A percentile compares a stretch with the other conserved stretches of the same genome.
Evolutionary conservation across 2,888 invertebrate species (phyloP).

Genomic region (Eumacrocentrus americanus): DNA sequence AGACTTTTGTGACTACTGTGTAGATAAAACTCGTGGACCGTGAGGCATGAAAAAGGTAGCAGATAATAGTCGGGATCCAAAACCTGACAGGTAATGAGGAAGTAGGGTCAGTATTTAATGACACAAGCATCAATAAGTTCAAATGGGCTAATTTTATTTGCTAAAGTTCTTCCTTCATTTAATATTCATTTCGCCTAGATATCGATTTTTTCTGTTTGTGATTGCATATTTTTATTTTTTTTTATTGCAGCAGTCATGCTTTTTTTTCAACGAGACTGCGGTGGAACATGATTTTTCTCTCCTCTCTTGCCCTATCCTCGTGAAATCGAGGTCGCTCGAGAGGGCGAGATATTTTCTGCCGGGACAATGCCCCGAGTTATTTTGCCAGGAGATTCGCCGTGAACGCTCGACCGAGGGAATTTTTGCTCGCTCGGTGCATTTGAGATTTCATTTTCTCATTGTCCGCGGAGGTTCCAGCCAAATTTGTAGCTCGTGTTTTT

Average conservation of each 20-base stretch:
- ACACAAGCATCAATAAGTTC: too few species aligned
- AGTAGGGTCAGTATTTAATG: too few species aligned
- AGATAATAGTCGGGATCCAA: too few species aligned
- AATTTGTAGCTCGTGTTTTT: neutral
- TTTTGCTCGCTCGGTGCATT: neutral
- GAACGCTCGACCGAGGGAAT: neutral
- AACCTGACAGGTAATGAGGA: too few species aligned
- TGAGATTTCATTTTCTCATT: slow-evolving; percentile 8
- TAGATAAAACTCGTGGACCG: neutral
- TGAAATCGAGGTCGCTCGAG: slow-evolving; percentile 2
- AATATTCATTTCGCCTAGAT: too few species aligned
- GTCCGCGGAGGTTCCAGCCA: neutral
- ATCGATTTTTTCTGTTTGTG: too few species aligned
- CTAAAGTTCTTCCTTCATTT: too few species aligned
- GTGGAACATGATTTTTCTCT: neutral
- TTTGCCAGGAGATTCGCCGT: slow-evolving; percentile 1
- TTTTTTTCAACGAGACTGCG: neutral
- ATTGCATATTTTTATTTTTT: too few species aligned
- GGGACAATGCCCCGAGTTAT: slow-evolving; percentile 6
- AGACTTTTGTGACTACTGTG: neutral
- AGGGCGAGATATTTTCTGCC: slow-evolving; percentile 2
- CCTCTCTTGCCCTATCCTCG: neutral
- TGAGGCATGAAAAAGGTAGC: neutral
- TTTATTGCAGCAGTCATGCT: neutral
- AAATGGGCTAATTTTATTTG: too few species aligned